Base-by-base conservation (phyloP, 2,797 vertebrate species). In the Antrozous pallidus region DNA sequence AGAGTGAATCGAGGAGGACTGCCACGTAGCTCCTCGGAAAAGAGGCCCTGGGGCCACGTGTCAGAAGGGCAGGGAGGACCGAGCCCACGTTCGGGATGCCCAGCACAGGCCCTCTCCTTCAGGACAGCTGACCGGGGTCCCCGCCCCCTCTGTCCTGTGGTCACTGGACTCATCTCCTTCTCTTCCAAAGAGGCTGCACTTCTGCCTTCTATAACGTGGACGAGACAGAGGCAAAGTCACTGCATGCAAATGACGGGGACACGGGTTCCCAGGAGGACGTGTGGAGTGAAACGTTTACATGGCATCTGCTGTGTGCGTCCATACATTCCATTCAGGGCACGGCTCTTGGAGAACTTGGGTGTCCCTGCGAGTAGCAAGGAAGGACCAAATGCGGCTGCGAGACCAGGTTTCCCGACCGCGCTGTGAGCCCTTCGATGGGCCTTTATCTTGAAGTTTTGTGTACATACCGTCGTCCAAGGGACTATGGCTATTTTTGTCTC, bases 1-100 rank as follows among this genome's bases (percentile, higher is more conserved):
- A 94, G 89, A 96, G 96, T 93, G 91, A 96, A 91, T 96, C 69
- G 86, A 94, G 91, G 86, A 75, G 84, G 91, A 86, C 49, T n/a
- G 94, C 97, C 96, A 97, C 67, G 95, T 96, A 90, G 95, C 77
- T 96, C 56, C 69, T 33, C 77, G 49, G 28, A 24, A 47, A 49
- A 63, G 45, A 33, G 40, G 58, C 6, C 1, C 1, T 83, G 20
- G 31, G 38, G 56, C 17, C 33, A 49, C 82, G n/a, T 85, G 83
- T 87, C 40, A 58, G 38, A 31, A 92, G 85, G 90, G 31, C 20
- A 81, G 40, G 47, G 67, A 91, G 16, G 22, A 31, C 61, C 42
- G 38, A 88, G 88, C 77, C 6, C 78, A 80, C 9, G 36, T 47
- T 87, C 49, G 63, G 42, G 45, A 67, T 78, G 13, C 26, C 8